Base-by-base conservation (phyloP, 2,113 vertebrate genomes). In the Puffinus mauretanicus region DNA sequence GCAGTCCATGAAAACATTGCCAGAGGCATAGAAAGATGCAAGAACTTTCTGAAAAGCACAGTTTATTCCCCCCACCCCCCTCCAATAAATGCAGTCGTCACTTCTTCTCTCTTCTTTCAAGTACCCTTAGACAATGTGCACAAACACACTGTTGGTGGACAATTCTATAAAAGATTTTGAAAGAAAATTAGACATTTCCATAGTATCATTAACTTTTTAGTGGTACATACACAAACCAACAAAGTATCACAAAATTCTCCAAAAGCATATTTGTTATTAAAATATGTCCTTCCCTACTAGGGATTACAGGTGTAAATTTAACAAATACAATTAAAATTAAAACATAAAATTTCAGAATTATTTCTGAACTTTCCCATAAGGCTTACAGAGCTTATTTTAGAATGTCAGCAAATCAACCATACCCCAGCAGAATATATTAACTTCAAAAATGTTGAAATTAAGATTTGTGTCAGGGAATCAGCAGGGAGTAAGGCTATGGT, bases 391-490 rank as follows among this genome's bases (percentile, higher is more conserved):
- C 51, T 61, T 60, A 55, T 96, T 96, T 94, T 90, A 90, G 97
- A 89, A 92, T 94, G 52, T 92, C 44, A 90, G 26, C 65, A 86
- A 88, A 65, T 84, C 91, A 67, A 62, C 40, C 27, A 78, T 47
- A 66, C 18, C 52, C 40, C 42, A 73, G 13, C 17, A 81, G 66
- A 95, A 96, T 71, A 16, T 69, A 96, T 51, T 77, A 81, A 85
- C n/a, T 95, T 94, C 54, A 94, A 87, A 91, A 91, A 92, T 79
- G 36, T 18, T 93, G 79, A 86, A 96, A 93, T 94, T 86, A 95
- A 94, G 82, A 79, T 89, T 72, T 82, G 13, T 82, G 51, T 78
- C 38, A 22, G 38, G 44, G 64, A 82, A 91, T 94, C 40, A 82
- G 26, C 46, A 81, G 77, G 71, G 40, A 88, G 90, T 71, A 86